phyloP scores from a whole-genome alignment of 2,797 vertebrate species.

The Enteromius trimaculatus region DNA sequence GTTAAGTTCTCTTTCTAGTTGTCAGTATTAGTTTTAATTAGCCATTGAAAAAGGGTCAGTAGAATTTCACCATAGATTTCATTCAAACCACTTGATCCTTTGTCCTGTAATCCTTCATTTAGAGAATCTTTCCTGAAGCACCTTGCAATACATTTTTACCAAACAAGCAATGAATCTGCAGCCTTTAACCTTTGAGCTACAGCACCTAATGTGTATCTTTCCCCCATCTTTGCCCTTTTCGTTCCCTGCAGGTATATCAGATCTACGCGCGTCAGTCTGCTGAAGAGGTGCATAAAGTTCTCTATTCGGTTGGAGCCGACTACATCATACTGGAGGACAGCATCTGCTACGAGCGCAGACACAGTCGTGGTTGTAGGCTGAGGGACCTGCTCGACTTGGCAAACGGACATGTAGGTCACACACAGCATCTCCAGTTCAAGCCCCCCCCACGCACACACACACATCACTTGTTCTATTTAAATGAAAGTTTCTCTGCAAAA shows the following conservation, averaged over 20 bases:
- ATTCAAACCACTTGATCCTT: too few relatives aligned
- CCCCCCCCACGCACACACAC: not conserved
- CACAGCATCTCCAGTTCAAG: conserved; percentile 12
- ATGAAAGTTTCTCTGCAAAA: conserved; percentile 7
- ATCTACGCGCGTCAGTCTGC: conserved; percentile 88
- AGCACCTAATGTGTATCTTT: not conserved
- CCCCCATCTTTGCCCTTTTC: conserved; percentile 8
- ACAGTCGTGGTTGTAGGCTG: conserved; percentile 89
- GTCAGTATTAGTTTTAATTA: not conserved
- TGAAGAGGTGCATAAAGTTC: conserved; percentile 82
- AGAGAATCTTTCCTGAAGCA: not conserved
- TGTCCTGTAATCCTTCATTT: not conserved
- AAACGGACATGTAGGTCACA: conserved; percentile 90
- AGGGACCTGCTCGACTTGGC: conserved; percentile 91
- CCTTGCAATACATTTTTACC: not conserved
- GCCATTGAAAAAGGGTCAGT: too few relatives aligned
- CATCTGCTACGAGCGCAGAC: conserved; percentile 92
- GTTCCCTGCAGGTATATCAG: conserved; percentile 87
- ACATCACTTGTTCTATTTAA: conserved; percentile 2
- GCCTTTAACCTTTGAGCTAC: not conserved
- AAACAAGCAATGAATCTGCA: not conserved
- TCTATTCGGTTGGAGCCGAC: conserved; percentile 84
- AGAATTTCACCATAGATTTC: too few relatives aligned
- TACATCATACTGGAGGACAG: conserved; percentile 94
- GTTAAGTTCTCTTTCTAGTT: not conserved